Evolutionary conservation across 2,113 vertebrate genomes (phyloP), one percentile per base, ranked within the genome.

Genomic region (Bucco capensis): DNA sequence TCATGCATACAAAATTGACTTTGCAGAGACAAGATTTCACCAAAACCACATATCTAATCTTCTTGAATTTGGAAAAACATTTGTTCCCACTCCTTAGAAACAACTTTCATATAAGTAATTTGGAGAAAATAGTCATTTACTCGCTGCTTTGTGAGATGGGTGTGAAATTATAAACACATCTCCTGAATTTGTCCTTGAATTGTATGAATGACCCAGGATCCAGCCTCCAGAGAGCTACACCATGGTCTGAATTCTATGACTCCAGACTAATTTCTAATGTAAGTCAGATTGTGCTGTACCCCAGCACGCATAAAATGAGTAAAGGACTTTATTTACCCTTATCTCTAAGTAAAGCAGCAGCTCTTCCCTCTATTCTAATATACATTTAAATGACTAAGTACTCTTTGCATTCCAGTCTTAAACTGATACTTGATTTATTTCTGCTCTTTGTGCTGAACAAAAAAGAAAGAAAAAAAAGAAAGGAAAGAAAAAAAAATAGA

Each of bases 401-500:
- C 24, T 65, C 42, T 83, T 93, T 81, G 82, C 9, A 15, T 72
- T 90, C 54, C 64, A 93, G 42, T 85, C 85, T 96, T 92, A 96
- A 96, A 95, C 10, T 64, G 54, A 87, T 96, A 69, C 58, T 94
- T 97, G 92, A 96, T 96, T 96, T 96, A 96, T 93, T 97, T 96
- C 85, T 93, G 31, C 51, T 93, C 80, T 93, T 95, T 79, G 74
- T 81, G 60, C 49, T 81, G 44, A 88, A 66, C 42, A 19, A 67
- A 25, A 69, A 47, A 16, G 5, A 21, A 33, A 14, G 10, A 21
- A 44, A 30, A 12, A 31, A 64, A 27, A 14, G 33, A 38, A 19
- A 14, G 28, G 31, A 16, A 8, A 5, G 9, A 4, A 22, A 25
- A 66, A 24, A 66, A 50, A 15, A 5, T 12, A 42, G 5, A 28